Evolutionary conservation across 2,113 vertebrate species (phyloP), one percentile per base, ranked within the genome.

Genomic region (Mustela nigripes): DNA sequence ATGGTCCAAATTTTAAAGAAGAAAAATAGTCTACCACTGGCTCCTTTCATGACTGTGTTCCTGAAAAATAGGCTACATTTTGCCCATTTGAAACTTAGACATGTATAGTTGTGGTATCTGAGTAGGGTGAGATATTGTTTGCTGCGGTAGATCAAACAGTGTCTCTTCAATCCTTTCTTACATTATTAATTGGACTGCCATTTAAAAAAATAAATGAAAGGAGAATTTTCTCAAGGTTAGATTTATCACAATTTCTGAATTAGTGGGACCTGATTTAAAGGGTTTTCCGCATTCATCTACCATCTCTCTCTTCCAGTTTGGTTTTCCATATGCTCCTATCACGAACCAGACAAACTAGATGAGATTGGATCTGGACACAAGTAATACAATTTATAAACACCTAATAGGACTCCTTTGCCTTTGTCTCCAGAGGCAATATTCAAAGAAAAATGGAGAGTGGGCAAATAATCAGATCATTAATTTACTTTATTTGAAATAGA

Each of bases 401-500:
- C 24, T 60, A 26, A 18, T 53, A 45, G 19, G 42, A 65, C 60
- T 78, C 36, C n/a, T 95, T 89, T 81, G 53, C 31, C 50, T 76
- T 95, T 87, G 26, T 71, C 89, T 56, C 22, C 53, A 89, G 67
- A 92, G 45, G 50, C 24, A 83, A 2, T 50, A 94, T 73, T 78
- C 24, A 92, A 90, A 84, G 81, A 84, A 88, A 95, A 93, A 91
- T 15, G 16, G 58, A 94, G 88, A 92, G 14, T 71, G 10, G 42
- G 26, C 88, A 60, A 86, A 91, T 60, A 95, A 93, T 91, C 36
- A 89, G 48, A 45, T 87, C 11, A 89, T 31, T 56, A 88, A 50
- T 45, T 62, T 94, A 78, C 53, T 94, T 94, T 88, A 63, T 76
- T 96, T 95, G 24, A 94, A 92, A 87, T 60, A 60, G 65, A 62